Percentiles rank a stretch among this genome's conserved stretches.
Evolutionary conservation across 2,113 vertebrate species (phyloP).

Genomic region (Rhynchomys soricoides): DNA sequence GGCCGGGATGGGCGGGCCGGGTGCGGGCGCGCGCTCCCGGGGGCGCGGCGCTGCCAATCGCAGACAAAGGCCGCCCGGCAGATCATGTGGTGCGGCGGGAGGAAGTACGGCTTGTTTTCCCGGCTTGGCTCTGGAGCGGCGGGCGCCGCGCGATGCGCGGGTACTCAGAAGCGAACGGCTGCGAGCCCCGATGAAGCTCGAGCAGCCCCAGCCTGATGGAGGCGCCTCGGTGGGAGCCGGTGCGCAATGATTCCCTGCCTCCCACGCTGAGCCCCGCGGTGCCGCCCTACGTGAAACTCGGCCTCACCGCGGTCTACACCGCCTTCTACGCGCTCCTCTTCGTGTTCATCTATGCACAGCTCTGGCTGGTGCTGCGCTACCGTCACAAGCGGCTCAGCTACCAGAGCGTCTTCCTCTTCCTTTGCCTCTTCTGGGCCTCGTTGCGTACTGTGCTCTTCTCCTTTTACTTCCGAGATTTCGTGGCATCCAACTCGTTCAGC

Average conservation of each 20-base stretch:
- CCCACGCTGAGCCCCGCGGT: slow-evolving; percentile 94
- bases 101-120: slow-evolving; percentile 92
- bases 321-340: slow-evolving; percentile 96
- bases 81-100: slow-evolving; percentile 86
- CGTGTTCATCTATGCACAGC: slow-evolving; percentile 94
- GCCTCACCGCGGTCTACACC: slow-evolving; percentile 95
- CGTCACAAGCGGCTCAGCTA: slow-evolving; percentile 97
- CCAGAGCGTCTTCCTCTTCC: slow-evolving; percentile 97
- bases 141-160: slow-evolving; percentile 82
- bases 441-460: slow-evolving; percentile 97
- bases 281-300: slow-evolving; percentile 93
- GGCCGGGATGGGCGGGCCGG: not conserved
- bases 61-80: slow-evolving; percentile 89
- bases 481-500: slow-evolving; percentile 93
- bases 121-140: slow-evolving; percentile 79
- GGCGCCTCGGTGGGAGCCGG: slow-evolving; percentile 83
- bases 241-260: slow-evolving; percentile 88
- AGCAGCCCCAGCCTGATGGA: slow-evolving; percentile 79
- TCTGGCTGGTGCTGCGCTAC: slow-evolving; percentile 96
- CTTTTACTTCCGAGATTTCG: slow-evolving; percentile 97
- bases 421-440: slow-evolving; percentile 97
- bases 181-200: slow-evolving; percentile 55
- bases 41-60: slow-evolving; percentile 81
- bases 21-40: slow-evolving; percentile 33
- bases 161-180: slow-evolving; percentile 72